phyloP scores from a whole-genome alignment of 2,888 invertebrate genomes.

The Fragum whitleyi region DNA sequence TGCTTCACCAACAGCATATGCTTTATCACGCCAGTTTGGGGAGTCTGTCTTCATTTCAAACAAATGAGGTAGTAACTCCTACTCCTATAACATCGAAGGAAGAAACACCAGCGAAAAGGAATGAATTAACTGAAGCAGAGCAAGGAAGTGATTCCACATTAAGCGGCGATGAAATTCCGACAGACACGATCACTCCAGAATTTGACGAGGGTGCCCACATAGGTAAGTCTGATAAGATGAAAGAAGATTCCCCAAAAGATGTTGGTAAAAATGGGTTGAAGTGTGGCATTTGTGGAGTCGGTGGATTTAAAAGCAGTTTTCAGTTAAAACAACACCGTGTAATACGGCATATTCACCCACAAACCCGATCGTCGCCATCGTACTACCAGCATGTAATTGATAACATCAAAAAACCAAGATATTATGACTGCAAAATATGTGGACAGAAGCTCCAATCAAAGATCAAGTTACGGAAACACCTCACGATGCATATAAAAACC shows the following conservation, averaged over 20 bases:
- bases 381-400: slow-evolving; percentile 35
- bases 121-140: neutral
- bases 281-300: slow-evolving; percentile 8
- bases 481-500: neutral
- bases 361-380: slow-evolving; percentile 18
- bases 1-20: neutral
- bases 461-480: neutral
- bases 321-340: slow-evolving; percentile 41
- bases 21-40: neutral
- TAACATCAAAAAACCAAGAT: slow-evolving; percentile 20
- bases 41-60: neutral
- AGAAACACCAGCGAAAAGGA: neutral
- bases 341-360: slow-evolving; percentile 27
- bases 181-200: neutral
- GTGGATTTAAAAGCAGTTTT: slow-evolving; percentile 18
- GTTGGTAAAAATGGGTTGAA: neutral
- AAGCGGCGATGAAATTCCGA: neutral
- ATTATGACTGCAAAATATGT: slow-evolving; percentile 23
- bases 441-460: slow-evolving; percentile 7
- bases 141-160: neutral
- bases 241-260: no score
- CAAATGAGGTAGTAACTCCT: neutral
- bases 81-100: neutral
- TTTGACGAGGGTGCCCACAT: neutral
- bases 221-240: neutral